These are phyloP conservation scores for Cavia porcellus DNA, from an alignment of 2,113 vertebrate genomes.

Conservation along the genomic window DNA sequence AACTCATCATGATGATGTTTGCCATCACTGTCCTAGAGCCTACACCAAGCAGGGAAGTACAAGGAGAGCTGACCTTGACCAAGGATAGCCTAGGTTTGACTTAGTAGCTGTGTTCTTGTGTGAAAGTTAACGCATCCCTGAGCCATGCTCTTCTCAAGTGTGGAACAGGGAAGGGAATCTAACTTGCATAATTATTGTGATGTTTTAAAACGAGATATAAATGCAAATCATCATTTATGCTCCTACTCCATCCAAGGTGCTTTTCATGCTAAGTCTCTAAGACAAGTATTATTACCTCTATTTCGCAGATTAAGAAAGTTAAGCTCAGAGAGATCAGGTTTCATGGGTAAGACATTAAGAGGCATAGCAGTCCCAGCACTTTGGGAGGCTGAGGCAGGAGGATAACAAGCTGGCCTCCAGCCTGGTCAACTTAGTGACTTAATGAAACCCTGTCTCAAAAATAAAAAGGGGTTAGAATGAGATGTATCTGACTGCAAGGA, in stretches of 20 bases:
- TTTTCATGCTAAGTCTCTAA: not conserved
- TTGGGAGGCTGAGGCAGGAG: not conserved
- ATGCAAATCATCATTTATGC: not conserved
- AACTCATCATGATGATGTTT: not conserved
- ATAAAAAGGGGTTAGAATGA: not conserved
- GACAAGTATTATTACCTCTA: not conserved
- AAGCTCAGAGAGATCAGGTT: not conserved
- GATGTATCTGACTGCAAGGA: not conserved
- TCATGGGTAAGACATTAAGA: conserved; percentile 2
- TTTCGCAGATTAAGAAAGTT: not conserved
- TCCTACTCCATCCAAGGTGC: not conserved
- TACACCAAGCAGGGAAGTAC: not conserved
- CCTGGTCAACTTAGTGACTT: not conserved
- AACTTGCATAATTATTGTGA: not conserved
- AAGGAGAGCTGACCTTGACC: not conserved
- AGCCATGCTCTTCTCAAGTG: not conserved
- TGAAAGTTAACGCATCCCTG: not conserved
- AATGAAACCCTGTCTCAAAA: not conserved
- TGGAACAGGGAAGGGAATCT: not conserved
- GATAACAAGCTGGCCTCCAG: not conserved
- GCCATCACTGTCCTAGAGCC: not conserved
- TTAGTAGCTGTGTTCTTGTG: not conserved
- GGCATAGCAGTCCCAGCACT: not conserved
- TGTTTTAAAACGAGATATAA: conserved; percentile 4
- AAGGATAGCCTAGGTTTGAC: not conserved